Conservation (phyloP, 1,140 invertebrate genomes). For the Brachionus manjavacas region DNA sequence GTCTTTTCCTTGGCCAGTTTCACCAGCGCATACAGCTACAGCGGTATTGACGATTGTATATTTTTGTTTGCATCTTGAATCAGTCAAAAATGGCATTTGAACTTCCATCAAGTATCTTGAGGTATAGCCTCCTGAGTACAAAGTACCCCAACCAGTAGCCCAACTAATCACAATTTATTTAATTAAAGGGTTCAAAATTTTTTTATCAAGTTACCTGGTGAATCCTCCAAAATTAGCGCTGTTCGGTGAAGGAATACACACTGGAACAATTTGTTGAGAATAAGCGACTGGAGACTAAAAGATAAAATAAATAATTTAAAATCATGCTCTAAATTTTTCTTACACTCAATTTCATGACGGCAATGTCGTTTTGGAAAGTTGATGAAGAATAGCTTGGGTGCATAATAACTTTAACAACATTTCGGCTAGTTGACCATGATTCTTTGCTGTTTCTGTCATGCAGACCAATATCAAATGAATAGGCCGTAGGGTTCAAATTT, state of each 20-base stretch:
- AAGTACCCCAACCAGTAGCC: slow-evolving; percentile 41
- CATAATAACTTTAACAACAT: neutral
- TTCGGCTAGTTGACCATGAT: neutral
- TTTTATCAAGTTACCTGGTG: neutral
- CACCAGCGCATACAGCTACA: slow-evolving; percentile 28
- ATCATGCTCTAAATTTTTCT: neutral
- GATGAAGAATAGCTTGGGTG: neutral
- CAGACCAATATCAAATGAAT: neutral
- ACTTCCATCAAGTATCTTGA: slow-evolving; percentile 39
- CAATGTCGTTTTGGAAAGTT: slow-evolving; percentile 40
- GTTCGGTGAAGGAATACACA: neutral
- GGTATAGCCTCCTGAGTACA: neutral
- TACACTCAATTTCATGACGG: slow-evolving; percentile 39
- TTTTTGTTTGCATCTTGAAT: slow-evolving; percentile 39
- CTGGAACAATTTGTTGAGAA: slow-evolving; percentile 19
- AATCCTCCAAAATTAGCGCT: neutral
- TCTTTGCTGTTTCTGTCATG: slow-evolving; percentile 12
- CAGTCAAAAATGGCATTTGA: slow-evolving; percentile 35
- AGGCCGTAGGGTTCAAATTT: neutral
- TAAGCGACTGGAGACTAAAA: slow-evolving; percentile 21
- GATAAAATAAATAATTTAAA: neutral
- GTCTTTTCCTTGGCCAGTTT: slow-evolving; percentile 20
- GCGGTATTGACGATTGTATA: neutral
- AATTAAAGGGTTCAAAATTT: neutral
- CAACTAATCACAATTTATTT: neutral